Percentiles rank a stretch among this genome's conserved stretches.
phyloP scores from a whole-genome alignment of 2,888 invertebrate species.

The Tromatobia lineatoria region DNA sequence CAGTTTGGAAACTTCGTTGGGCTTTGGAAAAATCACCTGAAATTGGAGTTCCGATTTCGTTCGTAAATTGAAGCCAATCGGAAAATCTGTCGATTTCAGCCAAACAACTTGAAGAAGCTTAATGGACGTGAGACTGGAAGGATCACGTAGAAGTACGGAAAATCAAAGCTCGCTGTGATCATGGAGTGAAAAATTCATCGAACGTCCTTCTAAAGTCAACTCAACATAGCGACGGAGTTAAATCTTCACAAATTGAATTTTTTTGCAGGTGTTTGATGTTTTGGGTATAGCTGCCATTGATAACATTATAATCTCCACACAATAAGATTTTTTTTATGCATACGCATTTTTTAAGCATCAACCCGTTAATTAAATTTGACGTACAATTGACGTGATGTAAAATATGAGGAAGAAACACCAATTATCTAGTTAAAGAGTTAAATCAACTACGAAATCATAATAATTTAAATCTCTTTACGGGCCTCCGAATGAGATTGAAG shows the following conservation, averaged over 20 bases:
- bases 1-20: not conserved
- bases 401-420: too few species aligned
- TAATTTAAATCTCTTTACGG: too few species aligned
- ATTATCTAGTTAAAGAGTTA: too few species aligned
- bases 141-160: not conserved
- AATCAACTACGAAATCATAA: too few species aligned
- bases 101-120: not conserved
- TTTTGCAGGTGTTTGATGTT: too few species aligned
- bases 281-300: too few species aligned
- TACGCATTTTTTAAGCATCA: too few species aligned
- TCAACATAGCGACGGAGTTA: not conserved
- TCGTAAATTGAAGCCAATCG: not conserved
- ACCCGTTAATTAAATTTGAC: too few species aligned
- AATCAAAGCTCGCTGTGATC: not conserved
- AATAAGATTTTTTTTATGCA: too few species aligned
- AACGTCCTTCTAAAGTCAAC: conserved; percentile 12
- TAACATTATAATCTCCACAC: too few species aligned
- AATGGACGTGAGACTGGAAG: not conserved
- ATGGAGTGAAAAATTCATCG: not conserved
- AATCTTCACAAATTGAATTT: not conserved
- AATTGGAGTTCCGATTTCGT: not conserved
- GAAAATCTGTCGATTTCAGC: not conserved
- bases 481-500: too few species aligned
- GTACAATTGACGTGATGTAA: too few species aligned
- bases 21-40: not conserved